Percentiles rank a stretch among this genome's conserved stretches.
These are phyloP conservation scores for Spatulosminthurus flaviceps DNA, from an alignment of 2,888 invertebrate genomes.

Conservation along the genomic window DNA sequence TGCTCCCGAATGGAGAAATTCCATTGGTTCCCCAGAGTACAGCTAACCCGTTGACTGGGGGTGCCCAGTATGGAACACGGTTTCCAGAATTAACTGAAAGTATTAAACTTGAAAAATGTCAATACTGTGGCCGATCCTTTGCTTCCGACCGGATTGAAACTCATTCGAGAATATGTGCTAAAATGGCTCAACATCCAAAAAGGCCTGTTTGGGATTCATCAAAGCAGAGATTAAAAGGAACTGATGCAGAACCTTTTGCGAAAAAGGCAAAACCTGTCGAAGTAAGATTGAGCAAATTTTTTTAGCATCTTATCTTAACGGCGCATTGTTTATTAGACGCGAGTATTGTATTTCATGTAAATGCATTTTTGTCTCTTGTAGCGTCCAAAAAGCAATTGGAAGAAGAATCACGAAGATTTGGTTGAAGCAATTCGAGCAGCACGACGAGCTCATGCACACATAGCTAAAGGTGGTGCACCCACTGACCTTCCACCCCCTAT, in stretches of 20 bases:
- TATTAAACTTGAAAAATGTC: conserved; percentile 30
- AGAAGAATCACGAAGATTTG: conserved; percentile 92
- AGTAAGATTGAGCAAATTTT: conserved; percentile 16
- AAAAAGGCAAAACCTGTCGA: conserved; percentile 40
- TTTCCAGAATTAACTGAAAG: conserved; percentile 32
- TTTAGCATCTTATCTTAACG: background rate
- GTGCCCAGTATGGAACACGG: background rate
- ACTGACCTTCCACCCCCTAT: conserved; percentile 82
- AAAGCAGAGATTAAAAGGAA: conserved; percentile 33
- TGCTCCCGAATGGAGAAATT: background rate
- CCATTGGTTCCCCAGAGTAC: conserved; percentile 8
- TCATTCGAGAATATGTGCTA: conserved; percentile 38
- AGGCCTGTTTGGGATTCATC: conserved; percentile 29
- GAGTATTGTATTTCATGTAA: background rate
- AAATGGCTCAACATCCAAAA: conserved; percentile 15
- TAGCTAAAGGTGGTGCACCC: conserved; percentile 84
- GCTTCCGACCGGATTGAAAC: conserved; percentile 18
- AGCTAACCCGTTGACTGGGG: background rate
- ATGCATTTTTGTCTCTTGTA: background rate
- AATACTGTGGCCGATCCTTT: conserved; percentile 37
- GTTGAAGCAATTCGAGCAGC: conserved; percentile 90
- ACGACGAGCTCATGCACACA: conserved; percentile 81
- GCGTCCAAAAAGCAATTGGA: conserved; percentile 75
- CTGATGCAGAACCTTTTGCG: conserved; percentile 46
- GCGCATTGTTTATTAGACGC: background rate